Evolutionary conservation across 2,113 vertebrate genomes (phyloP), one percentile per base, ranked within the genome.

Genomic region (Pseudolaguvia tuberculata): DNA sequence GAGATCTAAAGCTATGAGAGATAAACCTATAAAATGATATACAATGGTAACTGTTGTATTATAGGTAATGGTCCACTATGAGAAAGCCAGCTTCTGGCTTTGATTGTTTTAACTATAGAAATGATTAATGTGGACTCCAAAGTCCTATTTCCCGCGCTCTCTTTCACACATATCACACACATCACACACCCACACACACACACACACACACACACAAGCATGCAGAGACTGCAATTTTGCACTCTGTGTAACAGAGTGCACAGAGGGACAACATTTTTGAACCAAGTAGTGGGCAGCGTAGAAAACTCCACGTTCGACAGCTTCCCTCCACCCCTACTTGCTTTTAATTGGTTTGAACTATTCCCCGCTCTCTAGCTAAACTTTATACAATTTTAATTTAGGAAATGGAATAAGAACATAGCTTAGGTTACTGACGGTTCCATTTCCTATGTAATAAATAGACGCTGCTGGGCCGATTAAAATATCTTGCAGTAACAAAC

Each of bases 161-260:
- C 17, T n/a, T 18, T 29, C 29, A 35, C 67, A 52, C 67, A 52
- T 17, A 31, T n/a, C 63, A 45, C 63, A 13, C 58, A 25, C 39
- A 45, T n/a, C 63, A n/a, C 42, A 48, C 45, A 20, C 66, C 51
- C 17, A 52, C 66, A 69, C 66, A 27, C 53, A 45, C 45, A 70
- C 61, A 53, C 27, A 56, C 73, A 75, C 51, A 57, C 18, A 35
- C 8, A 39, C 45, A 25, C 12, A 25, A 6, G 15, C 29, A 76
- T 21, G 27, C 18, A 67, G 13, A 68, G 11, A 70, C 62, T 39
- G n/a, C 21, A 74, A 50, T 74, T 11, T 23, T 55, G 52, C 51
- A 74, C 61, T 9, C 72, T 53, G 48, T 39, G 21, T 58, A 75
- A 75, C 68, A 67, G 68, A 67, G 68, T 68, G 57, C 73, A 67